phyloP scores from a whole-genome alignment of 2,113 vertebrate genomes.

The Pachypanchax playfairii region DNA sequence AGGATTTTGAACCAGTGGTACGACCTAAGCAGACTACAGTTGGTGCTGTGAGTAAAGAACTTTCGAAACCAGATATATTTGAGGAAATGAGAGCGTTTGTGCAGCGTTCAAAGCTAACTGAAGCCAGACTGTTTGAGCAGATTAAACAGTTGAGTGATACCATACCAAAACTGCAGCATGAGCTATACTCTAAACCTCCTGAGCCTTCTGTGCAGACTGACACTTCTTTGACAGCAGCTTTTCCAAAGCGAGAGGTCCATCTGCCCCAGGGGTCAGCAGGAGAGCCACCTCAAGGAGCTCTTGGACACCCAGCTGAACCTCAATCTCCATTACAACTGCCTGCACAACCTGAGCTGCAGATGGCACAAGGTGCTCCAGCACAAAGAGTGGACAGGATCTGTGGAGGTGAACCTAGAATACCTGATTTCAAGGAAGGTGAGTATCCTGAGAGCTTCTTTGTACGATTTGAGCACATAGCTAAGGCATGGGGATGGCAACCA shows the following conservation, averaged over 20 bases:
- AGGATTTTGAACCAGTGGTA: not conserved
- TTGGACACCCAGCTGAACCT: not conserved
- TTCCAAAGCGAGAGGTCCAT: no score
- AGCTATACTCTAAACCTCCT: not conserved
- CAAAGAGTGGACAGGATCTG: no score
- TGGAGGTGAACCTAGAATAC: no score
- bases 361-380: not conserved
- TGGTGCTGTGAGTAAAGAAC: not conserved
- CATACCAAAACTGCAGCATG: not conserved
- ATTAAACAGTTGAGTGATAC: not conserved
- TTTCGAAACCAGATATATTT: not conserved
- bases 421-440: no score
- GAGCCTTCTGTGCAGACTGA: not conserved
- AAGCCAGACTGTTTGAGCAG: not conserved
- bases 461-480: no score
- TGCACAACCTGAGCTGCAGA: not conserved
- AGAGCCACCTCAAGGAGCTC: not conserved
- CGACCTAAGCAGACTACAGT: not conserved
- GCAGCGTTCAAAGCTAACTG: not conserved
- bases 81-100: not conserved
- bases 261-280: no score
- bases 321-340: not conserved
- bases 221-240: no score
- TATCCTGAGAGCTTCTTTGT: no score
- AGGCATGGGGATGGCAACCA: not conserved